Conservation (phyloP, 2,888 invertebrate genomes). For the Conchocele bisecta region DNA sequence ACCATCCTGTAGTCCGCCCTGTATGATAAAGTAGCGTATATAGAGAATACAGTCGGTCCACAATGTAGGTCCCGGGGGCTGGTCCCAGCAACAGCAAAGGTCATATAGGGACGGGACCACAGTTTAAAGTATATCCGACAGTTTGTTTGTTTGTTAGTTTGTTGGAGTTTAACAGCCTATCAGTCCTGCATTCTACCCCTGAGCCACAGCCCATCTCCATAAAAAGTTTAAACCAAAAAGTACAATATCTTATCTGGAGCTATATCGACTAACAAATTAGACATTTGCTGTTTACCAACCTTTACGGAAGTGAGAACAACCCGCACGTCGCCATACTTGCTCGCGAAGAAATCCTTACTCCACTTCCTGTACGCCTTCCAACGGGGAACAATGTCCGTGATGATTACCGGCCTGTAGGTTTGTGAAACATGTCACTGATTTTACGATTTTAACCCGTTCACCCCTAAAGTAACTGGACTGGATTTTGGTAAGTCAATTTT, state of each 20-base stretch:
- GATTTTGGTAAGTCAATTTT: no score
- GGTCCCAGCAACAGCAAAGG: slow-evolving; percentile 70
- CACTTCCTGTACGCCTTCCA: slow-evolving; percentile 79
- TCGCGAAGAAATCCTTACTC: slow-evolving; percentile 73
- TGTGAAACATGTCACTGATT: no score
- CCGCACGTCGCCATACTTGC: slow-evolving; percentile 75
- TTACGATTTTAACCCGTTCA: no score
- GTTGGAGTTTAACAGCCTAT: no score
- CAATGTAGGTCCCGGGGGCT: slow-evolving; percentile 42
- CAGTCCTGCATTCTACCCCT: no score
- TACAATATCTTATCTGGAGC: no score
- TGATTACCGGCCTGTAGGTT: slow-evolving; percentile 79
- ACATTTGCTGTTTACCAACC: no score
- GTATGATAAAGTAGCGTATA: slow-evolving; percentile 8
- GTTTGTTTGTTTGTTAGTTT: background rate
- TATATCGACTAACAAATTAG: no score
- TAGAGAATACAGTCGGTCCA: slow-evolving; percentile 72
- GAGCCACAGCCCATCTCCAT: background rate
- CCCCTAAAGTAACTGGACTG: no score
- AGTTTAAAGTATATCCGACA: no score
- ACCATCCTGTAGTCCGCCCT: slow-evolving; percentile 69
- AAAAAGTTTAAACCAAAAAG: background rate
- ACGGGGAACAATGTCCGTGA: slow-evolving; percentile 76
- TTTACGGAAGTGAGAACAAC: slow-evolving; percentile 76
- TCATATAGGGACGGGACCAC: no score